Conservation (phyloP, 2,888 invertebrate genomes). For the Caenorhabditis imperialis region DNA sequence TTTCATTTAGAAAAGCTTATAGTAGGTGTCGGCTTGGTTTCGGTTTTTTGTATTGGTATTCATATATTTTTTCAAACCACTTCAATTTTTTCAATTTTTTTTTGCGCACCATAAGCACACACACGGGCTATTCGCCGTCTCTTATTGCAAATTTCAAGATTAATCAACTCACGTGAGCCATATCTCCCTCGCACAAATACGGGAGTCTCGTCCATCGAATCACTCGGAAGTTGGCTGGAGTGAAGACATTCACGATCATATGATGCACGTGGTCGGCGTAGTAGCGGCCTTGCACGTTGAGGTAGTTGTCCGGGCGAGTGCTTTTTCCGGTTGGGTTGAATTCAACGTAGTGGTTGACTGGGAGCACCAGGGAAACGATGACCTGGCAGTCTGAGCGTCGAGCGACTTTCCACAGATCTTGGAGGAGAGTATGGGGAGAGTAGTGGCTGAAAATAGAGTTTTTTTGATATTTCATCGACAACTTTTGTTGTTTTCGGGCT, state of each 20-base stretch:
- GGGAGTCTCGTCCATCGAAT: slow-evolving; percentile 91
- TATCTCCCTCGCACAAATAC: slow-evolving; percentile 95
- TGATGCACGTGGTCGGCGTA: slow-evolving; percentile 85
- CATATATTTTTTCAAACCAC: no score
- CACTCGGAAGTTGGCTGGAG: slow-evolving; percentile 85
- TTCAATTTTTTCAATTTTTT: no score
- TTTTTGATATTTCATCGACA: no score
- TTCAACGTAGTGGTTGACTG: slow-evolving; percentile 95
- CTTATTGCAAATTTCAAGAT: no score
- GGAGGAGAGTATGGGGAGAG: slow-evolving; percentile 86
- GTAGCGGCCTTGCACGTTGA: slow-evolving; percentile 78
- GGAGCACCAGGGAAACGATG: slow-evolving; percentile 91
- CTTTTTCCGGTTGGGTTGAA: slow-evolving; percentile 73
- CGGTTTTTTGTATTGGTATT: no score
- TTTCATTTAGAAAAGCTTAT: no score
- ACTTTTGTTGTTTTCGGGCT: background rate
- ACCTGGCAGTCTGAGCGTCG: slow-evolving; percentile 81
- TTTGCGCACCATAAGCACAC: no score
- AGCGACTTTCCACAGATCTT: slow-evolving; percentile 85
- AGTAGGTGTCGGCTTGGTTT: no score
- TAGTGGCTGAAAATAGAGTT: slow-evolving; percentile 83
- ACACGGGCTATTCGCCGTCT: no score
- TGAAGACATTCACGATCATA: slow-evolving; percentile 83
- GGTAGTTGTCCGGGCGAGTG: slow-evolving; percentile 73
- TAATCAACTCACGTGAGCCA: slow-evolving; percentile 58